phyloP scores from a whole-genome alignment of 1,140 invertebrate species.

The Aleiodes sp. region DNA sequence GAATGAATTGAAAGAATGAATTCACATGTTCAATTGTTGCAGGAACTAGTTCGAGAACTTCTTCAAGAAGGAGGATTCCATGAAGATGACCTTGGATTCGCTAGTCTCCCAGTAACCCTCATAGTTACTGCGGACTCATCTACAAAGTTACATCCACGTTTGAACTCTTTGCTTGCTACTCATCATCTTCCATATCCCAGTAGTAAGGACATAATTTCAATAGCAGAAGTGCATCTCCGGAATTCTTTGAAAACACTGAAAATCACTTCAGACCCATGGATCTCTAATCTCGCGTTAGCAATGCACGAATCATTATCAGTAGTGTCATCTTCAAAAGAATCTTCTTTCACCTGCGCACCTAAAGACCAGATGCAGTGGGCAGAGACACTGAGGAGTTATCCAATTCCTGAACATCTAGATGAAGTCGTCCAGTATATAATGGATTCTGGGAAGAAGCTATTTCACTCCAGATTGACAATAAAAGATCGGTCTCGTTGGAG shows the following conservation, averaged over 20 bases:
- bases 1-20: neutral
- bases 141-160: slow-evolving; percentile 58
- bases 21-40: slow-evolving; percentile 10
- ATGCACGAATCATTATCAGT: slow-evolving; percentile 50
- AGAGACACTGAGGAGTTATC: slow-evolving; percentile 52
- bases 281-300: slow-evolving; percentile 43
- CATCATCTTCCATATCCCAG: slow-evolving; percentile 53
- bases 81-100: slow-evolving; percentile 62
- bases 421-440: slow-evolving; percentile 48
- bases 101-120: slow-evolving; percentile 54
- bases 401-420: slow-evolving; percentile 44
- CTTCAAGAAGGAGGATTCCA: slow-evolving; percentile 61
- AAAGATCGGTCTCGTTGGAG: slow-evolving; percentile 52
- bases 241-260: slow-evolving; percentile 45
- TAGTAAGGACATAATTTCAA: slow-evolving; percentile 46
- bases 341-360: slow-evolving; percentile 42
- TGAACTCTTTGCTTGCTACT: slow-evolving; percentile 52
- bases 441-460: slow-evolving; percentile 51
- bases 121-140: slow-evolving; percentile 53
- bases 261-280: slow-evolving; percentile 47
- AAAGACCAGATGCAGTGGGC: slow-evolving; percentile 57
- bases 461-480: slow-evolving; percentile 48
- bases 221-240: slow-evolving; percentile 53
- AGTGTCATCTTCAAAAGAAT: slow-evolving; percentile 40
- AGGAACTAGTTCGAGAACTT: slow-evolving; percentile 59